Conservation (phyloP, 2,888 invertebrate genomes). For the Noctua janthina region DNA sequence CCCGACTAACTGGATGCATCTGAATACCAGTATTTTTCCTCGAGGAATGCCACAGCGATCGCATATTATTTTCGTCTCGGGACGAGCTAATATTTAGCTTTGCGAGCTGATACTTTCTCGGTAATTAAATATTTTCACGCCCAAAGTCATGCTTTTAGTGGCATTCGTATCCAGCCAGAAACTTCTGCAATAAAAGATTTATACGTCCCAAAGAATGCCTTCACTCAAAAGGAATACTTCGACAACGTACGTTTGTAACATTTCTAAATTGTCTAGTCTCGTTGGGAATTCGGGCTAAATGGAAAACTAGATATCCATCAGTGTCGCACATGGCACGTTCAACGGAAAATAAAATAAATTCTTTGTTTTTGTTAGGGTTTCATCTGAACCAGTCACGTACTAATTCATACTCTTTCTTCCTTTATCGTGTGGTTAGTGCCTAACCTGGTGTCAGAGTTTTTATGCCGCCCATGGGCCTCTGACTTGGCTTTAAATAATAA, state of each 20-base stretch:
- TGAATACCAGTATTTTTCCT: background rate
- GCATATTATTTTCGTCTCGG: background rate
- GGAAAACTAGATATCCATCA: conserved; percentile 7
- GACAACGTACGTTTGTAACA: conserved; percentile 9
- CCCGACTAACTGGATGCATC: background rate
- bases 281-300: background rate
- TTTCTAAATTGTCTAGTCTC: background rate
- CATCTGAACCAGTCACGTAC: background rate
- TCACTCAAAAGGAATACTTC: conserved; percentile 14
- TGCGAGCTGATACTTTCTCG: background rate
- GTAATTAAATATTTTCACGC: background rate
- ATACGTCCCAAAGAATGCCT: background rate
- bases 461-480: too few species aligned
- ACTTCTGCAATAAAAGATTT: conserved; percentile 16
- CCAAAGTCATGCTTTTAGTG: too few species aligned
- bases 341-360: background rate
- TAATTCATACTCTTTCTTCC: background rate
- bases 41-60: background rate
- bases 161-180: conserved; percentile 15
- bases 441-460: too few species aligned
- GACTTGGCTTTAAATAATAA: too few species aligned
- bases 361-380: background rate
- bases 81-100: background rate
- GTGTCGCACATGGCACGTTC: background rate
- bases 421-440: too few species aligned